Evolutionary conservation across 1,140 invertebrate genomes (phyloP).

Genomic region (Archivesica marissinica): DNA sequence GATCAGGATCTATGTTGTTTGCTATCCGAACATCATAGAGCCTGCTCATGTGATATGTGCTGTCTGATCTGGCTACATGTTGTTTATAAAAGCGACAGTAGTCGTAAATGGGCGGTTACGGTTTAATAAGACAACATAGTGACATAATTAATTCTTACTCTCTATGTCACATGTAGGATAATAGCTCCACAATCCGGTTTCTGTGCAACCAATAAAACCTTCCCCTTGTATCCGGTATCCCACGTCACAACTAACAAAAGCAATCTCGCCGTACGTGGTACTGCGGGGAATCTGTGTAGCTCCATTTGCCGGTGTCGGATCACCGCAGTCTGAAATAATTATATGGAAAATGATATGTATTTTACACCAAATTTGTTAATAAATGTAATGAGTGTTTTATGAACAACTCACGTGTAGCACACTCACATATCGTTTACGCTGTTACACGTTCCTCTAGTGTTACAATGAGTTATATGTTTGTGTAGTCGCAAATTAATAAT

Average conservation of each 20-base stretch:
- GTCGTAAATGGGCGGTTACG: no score
- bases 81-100: no score
- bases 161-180: background rate
- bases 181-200: constrained; percentile 3
- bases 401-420: background rate
- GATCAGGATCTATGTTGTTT: no score
- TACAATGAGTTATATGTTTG: no score
- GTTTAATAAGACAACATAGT: no score
- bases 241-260: constrained; percentile 10
- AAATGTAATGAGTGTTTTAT: background rate
- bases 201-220: background rate
- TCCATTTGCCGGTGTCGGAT: constrained; percentile 27
- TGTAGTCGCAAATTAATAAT: no score
- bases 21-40: no score
- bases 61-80: no score
- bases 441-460: background rate
- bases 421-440: background rate
- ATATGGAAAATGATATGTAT: background rate
- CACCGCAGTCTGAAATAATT: constrained; percentile 12
- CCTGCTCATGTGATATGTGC: no score
- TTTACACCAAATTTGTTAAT: background rate
- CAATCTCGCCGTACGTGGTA: constrained; percentile 2
- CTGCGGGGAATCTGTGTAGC: background rate
- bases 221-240: constrained; percentile 7
- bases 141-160: background rate